These are phyloP conservation scores for Bombus pascuorum DNA, from an alignment of 1,140 invertebrate species.

Conservation along the genomic window DNA sequence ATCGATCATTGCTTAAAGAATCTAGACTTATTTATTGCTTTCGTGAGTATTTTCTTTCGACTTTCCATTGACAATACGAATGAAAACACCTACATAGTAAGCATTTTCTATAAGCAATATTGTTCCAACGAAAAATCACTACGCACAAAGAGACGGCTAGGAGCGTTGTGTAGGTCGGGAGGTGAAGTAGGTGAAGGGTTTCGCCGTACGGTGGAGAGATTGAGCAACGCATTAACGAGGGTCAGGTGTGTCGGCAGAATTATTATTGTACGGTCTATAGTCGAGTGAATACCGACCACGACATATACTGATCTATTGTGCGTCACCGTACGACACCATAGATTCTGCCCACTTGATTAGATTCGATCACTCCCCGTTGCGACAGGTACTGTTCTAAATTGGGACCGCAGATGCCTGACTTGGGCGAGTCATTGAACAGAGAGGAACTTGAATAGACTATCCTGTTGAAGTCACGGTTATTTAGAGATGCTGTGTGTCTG, in stretches of 20 bases:
- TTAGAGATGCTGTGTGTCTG: neutral
- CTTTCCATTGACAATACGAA: neutral
- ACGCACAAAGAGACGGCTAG: neutral
- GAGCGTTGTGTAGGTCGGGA: constrained; percentile 22
- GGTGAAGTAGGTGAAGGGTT: constrained; percentile 67
- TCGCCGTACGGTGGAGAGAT: constrained; percentile 46
- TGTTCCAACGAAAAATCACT: neutral
- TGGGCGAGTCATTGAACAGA: constrained; percentile 18
- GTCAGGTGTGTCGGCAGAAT: constrained; percentile 66
- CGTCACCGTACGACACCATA: constrained; percentile 26
- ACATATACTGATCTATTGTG: constrained; percentile 37
- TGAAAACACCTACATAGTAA: neutral
- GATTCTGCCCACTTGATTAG: constrained; percentile 58
- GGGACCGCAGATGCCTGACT: constrained; percentile 24
- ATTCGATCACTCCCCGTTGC: constrained; percentile 36
- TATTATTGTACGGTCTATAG: constrained; percentile 36
- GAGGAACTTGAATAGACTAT: neutral
- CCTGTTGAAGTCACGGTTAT: neutral
- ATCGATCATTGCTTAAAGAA: neutral
- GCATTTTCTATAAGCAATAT: neutral
- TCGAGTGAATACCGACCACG: constrained; percentile 28
- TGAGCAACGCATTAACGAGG: constrained; percentile 67
- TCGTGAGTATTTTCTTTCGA: neutral
- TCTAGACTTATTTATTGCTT: neutral
- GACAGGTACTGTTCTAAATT: constrained; percentile 53